Evolutionary conservation across 2,113 vertebrate genomes (phyloP), one percentile per base, ranked within the genome.

Genomic region (Sinosuthora webbiana): DNA sequence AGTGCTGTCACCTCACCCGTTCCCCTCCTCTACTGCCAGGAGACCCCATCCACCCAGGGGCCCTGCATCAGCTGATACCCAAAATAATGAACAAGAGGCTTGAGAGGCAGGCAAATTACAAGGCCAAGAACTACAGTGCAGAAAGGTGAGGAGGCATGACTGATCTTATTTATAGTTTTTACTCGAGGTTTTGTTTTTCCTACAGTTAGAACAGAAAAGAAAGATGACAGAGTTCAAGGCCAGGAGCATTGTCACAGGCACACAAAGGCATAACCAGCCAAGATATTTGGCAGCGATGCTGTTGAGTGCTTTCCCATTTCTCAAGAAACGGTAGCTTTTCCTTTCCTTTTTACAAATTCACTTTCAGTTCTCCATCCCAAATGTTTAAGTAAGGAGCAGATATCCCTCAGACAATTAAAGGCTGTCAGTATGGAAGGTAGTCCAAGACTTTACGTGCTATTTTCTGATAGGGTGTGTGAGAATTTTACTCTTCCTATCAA

Each of bases 1-100:
- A 55, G 52, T 0, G 0, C 39, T 23, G 8, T n/a, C 47, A 39
- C 33, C 53, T 23, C 10, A 17, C 0, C 1, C 10, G 6, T 33
- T 80, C 21, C 15, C 15, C 27, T 73, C 22, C 42, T 68, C 39
- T 25, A 0, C 7, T 76, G 57, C 42, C 45, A 73, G 30, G 9
- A 80, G 45, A 47, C 2, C 25, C 10, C 2, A 0, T 39, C 53
- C 44, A 74, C 23, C 33, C 50, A 53, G 12, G n/a, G 47, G 13
- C 18, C 23, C 63, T 27, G 35, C 25, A 39, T 19, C 45, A 67
- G 73, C 53, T 44, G 59, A 83, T 69, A 73, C 0, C 3, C 35
- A 73, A 69, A 90, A 74, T 15, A 86, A 62, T 2, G 16, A 89
- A 70, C 21, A 42, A 59, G 63, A 53, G n/a, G 37, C 68, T 64